These are phyloP conservation scores for Trematocara nigrifrons DNA, from an alignment of 2,113 vertebrate genomes.

Conservation along the genomic window DNA sequence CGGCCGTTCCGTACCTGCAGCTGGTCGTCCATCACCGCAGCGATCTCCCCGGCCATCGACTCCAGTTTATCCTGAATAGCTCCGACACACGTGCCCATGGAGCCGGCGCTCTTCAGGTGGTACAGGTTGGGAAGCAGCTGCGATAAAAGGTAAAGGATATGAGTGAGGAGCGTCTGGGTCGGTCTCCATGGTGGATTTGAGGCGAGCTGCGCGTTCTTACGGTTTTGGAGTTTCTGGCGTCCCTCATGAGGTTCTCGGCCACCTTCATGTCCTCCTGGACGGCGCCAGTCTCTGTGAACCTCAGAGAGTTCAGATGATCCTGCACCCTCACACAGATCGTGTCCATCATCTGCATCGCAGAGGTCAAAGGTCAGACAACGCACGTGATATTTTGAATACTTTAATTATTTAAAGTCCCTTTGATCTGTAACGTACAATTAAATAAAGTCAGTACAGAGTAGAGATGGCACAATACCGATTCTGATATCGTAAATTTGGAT, in stretches of 20 bases:
- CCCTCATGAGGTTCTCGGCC: conserved; percentile 85
- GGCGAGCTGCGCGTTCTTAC: conserved; percentile 46
- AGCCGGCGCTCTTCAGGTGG: conserved; percentile 75
- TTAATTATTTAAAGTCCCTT: neutral
- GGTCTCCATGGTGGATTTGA: fast-evolving
- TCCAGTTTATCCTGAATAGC: conserved; percentile 89
- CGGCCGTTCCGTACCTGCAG: conserved; percentile 78
- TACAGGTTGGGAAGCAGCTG: conserved; percentile 92
- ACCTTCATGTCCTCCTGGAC: conserved; percentile 86
- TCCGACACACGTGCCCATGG: conserved; percentile 67
- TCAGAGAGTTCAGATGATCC: conserved; percentile 94
- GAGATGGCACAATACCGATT: neutral
- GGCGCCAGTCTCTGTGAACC: conserved; percentile 71
- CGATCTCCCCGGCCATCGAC: conserved; percentile 90
- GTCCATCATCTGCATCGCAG: conserved; percentile 84
- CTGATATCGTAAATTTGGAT: neutral
- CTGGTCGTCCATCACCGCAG: conserved; percentile 86
- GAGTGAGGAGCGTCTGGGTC: neutral
- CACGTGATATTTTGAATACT: neutral
- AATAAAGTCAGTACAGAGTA: neutral
- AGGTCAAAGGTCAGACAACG: neutral
- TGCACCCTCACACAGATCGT: conserved; percentile 94
- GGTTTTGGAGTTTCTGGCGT: conserved; percentile 93
- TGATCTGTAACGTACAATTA: neutral
- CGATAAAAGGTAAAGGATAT: neutral